Evolutionary conservation across 2,113 vertebrate species (phyloP), one percentile per base, ranked within the genome.

Genomic region (Osmerus eperlanus): DNA sequence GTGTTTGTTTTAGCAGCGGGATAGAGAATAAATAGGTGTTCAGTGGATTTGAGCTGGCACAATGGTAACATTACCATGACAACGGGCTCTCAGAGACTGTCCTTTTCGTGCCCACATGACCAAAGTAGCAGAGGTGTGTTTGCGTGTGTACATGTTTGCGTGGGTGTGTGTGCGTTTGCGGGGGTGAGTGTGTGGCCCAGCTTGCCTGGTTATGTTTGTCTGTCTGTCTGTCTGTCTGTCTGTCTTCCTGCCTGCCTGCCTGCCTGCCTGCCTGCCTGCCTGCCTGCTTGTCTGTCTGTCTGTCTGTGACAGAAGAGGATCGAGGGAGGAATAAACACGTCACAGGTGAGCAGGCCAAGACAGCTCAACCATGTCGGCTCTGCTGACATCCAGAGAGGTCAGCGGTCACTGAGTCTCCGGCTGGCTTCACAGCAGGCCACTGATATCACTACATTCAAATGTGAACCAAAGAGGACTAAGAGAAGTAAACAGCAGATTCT

Each of bases 1-100:
- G 65, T 74, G 68, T 68, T 64, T 62, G 36, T n/a, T 47, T 36
- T 51, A 68, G 78, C 76, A 75, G 79, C 71, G 67, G 71, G 78
- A 75, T 68, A 83, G 68, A 72, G 80, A 86, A 83, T 75, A 83
- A 86, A 84, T 74, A 84, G 69, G 82, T 78, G 67, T 74, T 75
- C 60, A 29, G 78, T 78, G 84, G 75, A 85, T 78, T 75, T 67
- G 73, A 84, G 70, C 64, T 75, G 72, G 74, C 83, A 63, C 36
- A 51, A 71, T 78, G 55, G 77, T 82, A 60, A 6, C 77, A 84
- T 90, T 87, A 81, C 87, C 89, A 89, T 90, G 87, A 87, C 86
- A 86, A 89, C 86, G 53, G 76, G 70, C 63, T 14, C 25, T 32
- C 53, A 1, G 54, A 73, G 67, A 72, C 68, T 18, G 61, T 28